These are phyloP conservation scores for Isotomurus palustris DNA, from an alignment of 2,888 invertebrate species.

Conservation along the genomic window DNA sequence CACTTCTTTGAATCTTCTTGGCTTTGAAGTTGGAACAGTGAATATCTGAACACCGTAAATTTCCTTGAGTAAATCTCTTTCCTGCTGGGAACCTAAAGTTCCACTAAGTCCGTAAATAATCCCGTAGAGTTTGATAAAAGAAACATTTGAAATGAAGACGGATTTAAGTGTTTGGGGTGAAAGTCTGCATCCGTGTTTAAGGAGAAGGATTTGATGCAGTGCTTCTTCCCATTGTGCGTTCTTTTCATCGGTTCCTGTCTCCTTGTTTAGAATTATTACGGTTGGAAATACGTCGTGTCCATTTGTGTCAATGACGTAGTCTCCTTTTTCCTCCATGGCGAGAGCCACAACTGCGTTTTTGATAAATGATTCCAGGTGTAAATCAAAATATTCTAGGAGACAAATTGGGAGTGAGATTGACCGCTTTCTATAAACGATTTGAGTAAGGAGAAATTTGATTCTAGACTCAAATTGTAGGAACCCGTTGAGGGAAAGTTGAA, in stretches of 20 bases:
- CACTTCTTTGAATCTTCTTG: not conserved
- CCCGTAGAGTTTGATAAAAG: too few species aligned
- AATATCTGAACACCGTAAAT: not conserved
- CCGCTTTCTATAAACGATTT: too few species aligned
- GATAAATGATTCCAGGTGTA: not conserved
- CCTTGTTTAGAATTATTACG: not conserved
- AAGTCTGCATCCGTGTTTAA: not conserved
- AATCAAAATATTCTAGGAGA: not conserved
- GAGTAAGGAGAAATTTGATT: too few species aligned
- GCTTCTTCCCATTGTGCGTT: not conserved
- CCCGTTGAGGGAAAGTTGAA: not conserved
- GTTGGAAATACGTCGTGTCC: not conserved
- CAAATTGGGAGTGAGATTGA: not conserved
- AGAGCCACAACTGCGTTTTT: not conserved
- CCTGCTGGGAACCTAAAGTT: not conserved
- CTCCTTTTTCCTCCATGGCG: not conserved
- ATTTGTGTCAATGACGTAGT: constrained; percentile 2
- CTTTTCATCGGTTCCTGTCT: not conserved
- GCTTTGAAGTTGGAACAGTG: not conserved
- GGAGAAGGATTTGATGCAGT: not conserved
- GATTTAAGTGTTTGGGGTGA: not conserved
- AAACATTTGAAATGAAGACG: too few species aligned
- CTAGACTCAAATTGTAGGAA: too few species aligned
- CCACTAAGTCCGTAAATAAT: too few species aligned
- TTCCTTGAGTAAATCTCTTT: not conserved